Evolutionary conservation across 2,888 invertebrate species (phyloP), one percentile per base, ranked within the genome.

Genomic region (Poecilobothrus nobilitatus): DNA sequence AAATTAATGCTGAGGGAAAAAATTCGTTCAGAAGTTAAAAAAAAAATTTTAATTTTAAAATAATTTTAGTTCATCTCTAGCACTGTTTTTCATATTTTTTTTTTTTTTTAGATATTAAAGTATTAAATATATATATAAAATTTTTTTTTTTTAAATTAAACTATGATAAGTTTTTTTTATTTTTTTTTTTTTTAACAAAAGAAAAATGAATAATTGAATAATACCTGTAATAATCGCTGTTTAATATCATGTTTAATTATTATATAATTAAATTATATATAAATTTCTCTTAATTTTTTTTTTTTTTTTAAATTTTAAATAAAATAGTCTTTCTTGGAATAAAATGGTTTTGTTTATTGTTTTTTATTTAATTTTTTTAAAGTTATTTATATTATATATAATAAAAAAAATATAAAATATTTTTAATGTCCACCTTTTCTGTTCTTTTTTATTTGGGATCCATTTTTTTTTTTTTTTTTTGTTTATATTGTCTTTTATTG

Each of bases 151-250:
- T 53, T 18, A 18, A 53, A 18, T 53, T 53, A 53, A 53, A 53
- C 53, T 53, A 53, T 53, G 53, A 53, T 53, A 53, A 53, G 15
- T 18, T 6, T 53, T 53, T 53, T 53, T 53, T 53, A 12, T 18
- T 53, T 53, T 53, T 53, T 53, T 18, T 18, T 18, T 53, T 53
- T 18, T n/a, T 53, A 53, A 53, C 15, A 53, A 69, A 67, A 69
- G 68, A 44, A 65, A 70, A 70, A 70, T 70, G 66, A 70, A 70
- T 69, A 69, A 69, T 69, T 67, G 67, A 67, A 69, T 71, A 71
- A 71, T 72, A 72, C 71, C 71, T 72, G 70, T 53, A 72, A 69
- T 27, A 27, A 70, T 69, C 70, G 71, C 68, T 70, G 70, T 53
- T 41, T 12, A 12, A 53, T 53, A 53, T 53, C 53, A 53, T 15